These are phyloP conservation scores for Tretioscincus oriximinensis DNA, from an alignment of 2,113 vertebrate species.

Conservation along the genomic window DNA sequence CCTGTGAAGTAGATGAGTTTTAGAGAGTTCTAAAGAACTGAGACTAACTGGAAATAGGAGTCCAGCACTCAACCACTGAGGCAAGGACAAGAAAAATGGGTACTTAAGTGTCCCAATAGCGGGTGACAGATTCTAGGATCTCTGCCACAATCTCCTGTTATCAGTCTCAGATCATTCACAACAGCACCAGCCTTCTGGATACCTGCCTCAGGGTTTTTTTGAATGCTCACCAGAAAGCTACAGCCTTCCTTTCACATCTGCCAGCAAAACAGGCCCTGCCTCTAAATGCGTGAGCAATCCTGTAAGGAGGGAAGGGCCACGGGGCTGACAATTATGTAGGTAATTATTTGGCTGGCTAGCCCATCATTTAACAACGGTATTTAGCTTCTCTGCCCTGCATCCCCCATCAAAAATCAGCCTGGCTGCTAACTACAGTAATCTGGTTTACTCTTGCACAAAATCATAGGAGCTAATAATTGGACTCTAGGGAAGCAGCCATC, in stretches of 20 bases:
- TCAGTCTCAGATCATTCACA: not conserved
- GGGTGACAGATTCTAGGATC: not conserved
- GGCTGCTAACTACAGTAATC: constrained; percentile 34
- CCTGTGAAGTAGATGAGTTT: no score
- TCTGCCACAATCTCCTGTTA: not conserved
- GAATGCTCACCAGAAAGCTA: fast-evolving
- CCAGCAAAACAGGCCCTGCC: not conserved
- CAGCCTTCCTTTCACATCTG: not conserved
- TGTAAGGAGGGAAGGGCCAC: not conserved
- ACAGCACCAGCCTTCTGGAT: not conserved
- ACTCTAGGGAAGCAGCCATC: constrained; percentile 51
- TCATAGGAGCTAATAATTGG: constrained; percentile 60
- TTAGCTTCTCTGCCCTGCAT: not conserved
- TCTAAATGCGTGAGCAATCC: not conserved
- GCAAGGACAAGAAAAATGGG: no score
- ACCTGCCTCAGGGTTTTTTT: not conserved
- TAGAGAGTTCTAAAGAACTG: no score
- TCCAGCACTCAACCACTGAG: no score
- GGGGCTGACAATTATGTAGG: no score
- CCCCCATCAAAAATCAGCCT: constrained; percentile 4
- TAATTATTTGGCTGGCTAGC: no score
- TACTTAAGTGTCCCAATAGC: not conserved
- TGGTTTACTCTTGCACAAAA: constrained; percentile 14
- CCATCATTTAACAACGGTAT: no score
- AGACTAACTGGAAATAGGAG: no score